Conservation (phyloP, 2,797 vertebrate genomes). For the Rhabdomys pumilio region DNA sequence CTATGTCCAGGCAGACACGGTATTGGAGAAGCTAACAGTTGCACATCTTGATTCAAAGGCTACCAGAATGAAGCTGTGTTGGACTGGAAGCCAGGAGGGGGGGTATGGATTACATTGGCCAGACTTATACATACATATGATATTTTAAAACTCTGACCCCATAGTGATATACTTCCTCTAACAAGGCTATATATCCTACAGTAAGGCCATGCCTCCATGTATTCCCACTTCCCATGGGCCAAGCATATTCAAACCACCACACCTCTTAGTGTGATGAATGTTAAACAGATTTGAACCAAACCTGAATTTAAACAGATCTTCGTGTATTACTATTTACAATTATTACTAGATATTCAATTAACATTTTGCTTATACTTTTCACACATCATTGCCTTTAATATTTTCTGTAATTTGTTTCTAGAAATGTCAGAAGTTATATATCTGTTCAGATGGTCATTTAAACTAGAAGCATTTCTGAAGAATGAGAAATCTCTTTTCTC, state of each 20-base stretch:
- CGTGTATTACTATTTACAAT: neutral
- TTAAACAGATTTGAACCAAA: neutral
- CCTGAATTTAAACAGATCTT: neutral
- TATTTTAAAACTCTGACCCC: neutral
- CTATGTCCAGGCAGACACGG: neutral
- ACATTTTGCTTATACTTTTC: neutral
- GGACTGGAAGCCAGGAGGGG: neutral
- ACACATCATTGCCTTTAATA: neutral
- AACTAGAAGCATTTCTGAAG: neutral
- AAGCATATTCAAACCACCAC: neutral
- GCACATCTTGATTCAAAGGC: neutral
- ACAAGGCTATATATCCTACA: neutral
- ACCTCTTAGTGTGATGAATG: neutral
- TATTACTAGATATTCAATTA: neutral
- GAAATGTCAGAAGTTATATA: neutral
- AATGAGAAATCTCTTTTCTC: neutral
- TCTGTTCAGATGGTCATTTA: neutral
- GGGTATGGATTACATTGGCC: neutral
- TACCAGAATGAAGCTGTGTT: neutral
- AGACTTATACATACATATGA: neutral
- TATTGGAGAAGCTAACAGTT: neutral
- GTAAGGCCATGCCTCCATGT: neutral
- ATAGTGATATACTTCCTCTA: neutral
- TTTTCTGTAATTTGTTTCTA: neutral
- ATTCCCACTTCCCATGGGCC: too few species aligned